These are phyloP conservation scores for Drosophila nr. perissopoda DNA, from an alignment of 2,888 invertebrate species.

Conservation along the genomic window DNA sequence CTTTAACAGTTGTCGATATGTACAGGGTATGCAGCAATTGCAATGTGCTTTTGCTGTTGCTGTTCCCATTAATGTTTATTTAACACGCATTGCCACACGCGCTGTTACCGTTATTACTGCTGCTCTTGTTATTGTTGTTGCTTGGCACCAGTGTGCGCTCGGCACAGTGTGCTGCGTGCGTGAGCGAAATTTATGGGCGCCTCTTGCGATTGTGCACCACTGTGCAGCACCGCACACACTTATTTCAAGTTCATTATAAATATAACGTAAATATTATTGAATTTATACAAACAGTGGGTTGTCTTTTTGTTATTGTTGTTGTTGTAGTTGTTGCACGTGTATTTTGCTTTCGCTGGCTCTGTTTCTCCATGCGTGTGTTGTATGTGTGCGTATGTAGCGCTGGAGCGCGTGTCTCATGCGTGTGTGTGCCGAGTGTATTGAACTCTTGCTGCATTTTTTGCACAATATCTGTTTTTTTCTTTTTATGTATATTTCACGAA, in stretches of 20 bases:
- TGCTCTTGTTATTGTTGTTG: conserved; percentile 19
- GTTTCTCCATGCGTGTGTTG: conserved; percentile 17
- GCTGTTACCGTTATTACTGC: conserved; percentile 46
- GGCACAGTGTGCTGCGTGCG: conserved; percentile 31
- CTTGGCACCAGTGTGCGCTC: conserved; percentile 32
- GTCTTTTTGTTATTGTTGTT: conserved; percentile 14
- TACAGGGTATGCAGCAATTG: conserved; percentile 32
- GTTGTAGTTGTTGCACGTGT: conserved; percentile 42
- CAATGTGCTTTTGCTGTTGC: conserved; percentile 51
- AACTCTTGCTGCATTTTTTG: conserved; percentile 78
- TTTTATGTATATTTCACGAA: conserved; percentile 23
- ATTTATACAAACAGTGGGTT: conserved; percentile 63
- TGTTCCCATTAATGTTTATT: conserved; percentile 73
- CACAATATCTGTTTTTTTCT: conserved; percentile 57
- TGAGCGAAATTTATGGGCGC: conserved; percentile 4
- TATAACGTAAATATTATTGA: conserved; percentile 80
- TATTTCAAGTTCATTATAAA: conserved; percentile 77
- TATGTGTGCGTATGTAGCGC: conserved; percentile 36
- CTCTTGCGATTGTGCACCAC: conserved; percentile 33
- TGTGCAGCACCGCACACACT: conserved; percentile 41
- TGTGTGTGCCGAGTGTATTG: conserved; percentile 59
- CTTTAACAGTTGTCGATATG: background rate
- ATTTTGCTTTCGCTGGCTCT: conserved; percentile 19
- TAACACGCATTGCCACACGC: conserved; percentile 77
- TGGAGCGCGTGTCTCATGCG: conserved; percentile 41